Evolutionary conservation across 1,140 invertebrate genomes (phyloP).

Genomic region (Rhyzopertha dominica): DNA sequence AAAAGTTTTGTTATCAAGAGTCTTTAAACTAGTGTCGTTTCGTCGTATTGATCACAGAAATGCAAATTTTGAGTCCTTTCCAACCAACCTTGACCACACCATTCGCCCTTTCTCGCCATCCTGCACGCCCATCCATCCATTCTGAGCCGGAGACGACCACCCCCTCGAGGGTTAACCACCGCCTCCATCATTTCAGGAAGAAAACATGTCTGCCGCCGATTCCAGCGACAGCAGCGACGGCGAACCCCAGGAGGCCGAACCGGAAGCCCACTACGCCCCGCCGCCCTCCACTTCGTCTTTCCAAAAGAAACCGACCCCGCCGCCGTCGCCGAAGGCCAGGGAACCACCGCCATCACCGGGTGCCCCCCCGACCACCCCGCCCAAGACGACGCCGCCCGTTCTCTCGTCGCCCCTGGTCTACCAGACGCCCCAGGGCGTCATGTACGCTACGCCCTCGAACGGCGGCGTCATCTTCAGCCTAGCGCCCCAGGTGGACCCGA

Average conservation of each 20-base stretch:
- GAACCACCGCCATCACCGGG: slow-evolving; percentile 11
- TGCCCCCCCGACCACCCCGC: slow-evolving; percentile 8
- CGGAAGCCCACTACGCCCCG: slow-evolving; percentile 21
- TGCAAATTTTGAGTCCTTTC: no score
- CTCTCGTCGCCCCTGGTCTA: slow-evolving; percentile 40
- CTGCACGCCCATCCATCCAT: no score
- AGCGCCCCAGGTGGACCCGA: slow-evolving; percentile 30
- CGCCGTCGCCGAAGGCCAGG: slow-evolving; percentile 12
- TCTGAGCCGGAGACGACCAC: no score
- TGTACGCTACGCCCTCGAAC: slow-evolving; percentile 43
- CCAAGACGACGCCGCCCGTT: slow-evolving; percentile 12
- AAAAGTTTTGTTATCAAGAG: no score
- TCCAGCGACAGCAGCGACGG: slow-evolving; percentile 41
- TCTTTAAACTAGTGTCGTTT: no score
- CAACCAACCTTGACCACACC: no score
- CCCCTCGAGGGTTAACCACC: no score
- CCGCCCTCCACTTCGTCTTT: slow-evolving; percentile 19
- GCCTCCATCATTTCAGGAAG: slow-evolving; percentile 44
- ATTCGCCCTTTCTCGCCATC: no score
- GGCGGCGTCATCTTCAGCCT: slow-evolving; percentile 43
- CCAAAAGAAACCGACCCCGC: slow-evolving; percentile 1
- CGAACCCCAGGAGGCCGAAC: slow-evolving; percentile 31
- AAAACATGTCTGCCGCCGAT: slow-evolving; percentile 40
- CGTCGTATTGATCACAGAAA: no score
- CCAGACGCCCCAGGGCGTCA: slow-evolving; percentile 43